phyloP scores from a whole-genome alignment of 2,113 vertebrate genomes.

The Pangasianodon gigas region DNA sequence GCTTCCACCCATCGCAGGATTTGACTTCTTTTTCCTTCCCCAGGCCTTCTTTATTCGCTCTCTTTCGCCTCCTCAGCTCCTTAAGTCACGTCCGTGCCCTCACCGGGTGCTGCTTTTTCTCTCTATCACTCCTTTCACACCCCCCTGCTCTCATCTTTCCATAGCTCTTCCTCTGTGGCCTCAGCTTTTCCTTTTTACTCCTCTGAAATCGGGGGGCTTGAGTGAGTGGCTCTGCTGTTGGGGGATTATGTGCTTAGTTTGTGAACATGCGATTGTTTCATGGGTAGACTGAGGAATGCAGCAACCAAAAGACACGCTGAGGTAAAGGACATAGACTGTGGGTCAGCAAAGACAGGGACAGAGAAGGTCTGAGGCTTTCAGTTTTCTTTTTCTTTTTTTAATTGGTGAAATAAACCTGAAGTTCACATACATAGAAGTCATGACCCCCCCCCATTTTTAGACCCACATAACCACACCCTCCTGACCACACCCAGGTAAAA shows the following conservation, averaged over 20 bases:
- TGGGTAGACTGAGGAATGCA: constrained; percentile 46
- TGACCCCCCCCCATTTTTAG: neutral
- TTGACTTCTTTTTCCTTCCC: constrained; percentile 80
- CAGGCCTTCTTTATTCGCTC: constrained; percentile 70
- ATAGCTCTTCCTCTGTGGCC: constrained; percentile 75
- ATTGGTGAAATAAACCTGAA: neutral
- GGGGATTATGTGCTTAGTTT: constrained; percentile 54
- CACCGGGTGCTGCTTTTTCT: constrained; percentile 31
- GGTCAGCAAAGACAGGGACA: neutral
- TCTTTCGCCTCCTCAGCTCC: constrained; percentile 72
- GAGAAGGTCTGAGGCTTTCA: neutral
- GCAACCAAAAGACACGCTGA: neutral
- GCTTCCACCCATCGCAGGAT: constrained; percentile 74
- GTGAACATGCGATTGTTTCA: constrained; percentile 47
- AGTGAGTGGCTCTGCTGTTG: constrained; percentile 47
- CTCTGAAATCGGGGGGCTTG: constrained; percentile 26
- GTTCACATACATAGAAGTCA: neutral
- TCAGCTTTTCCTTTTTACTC: constrained; percentile 55
- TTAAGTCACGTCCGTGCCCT: constrained; percentile 63
- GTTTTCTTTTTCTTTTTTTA: neutral
- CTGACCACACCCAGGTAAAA: neutral
- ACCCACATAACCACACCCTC: neutral
- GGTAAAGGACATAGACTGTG: neutral
- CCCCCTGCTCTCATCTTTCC: constrained; percentile 75
- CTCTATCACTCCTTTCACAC: constrained; percentile 64